phyloP scores from a whole-genome alignment of 1,140 invertebrate species.

The Thalassaphorura encarpata region DNA sequence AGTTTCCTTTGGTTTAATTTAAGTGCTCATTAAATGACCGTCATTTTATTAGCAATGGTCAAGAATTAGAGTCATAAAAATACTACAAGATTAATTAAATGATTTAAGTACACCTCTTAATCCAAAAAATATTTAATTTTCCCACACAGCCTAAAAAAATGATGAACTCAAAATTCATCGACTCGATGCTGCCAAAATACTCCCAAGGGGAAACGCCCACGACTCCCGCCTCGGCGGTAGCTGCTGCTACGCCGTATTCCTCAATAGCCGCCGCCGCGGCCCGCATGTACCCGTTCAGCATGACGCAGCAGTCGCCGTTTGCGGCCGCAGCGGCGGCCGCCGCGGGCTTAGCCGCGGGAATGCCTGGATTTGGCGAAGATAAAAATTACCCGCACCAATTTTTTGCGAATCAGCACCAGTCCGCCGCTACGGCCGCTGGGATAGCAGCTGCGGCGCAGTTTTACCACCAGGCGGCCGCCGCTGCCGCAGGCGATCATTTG shows the following conservation, averaged over 20 bases:
- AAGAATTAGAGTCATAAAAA: too few relatives aligned
- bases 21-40: too few relatives aligned
- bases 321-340: constrained; percentile 51
- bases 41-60: too few relatives aligned
- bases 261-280: constrained; percentile 42
- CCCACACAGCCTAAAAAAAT: too few relatives aligned
- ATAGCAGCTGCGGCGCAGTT: constrained; percentile 66
- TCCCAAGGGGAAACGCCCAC: constrained; percentile 55
- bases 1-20: too few relatives aligned
- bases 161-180: constrained; percentile 94
- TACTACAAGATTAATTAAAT: too few relatives aligned
- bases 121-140: too few relatives aligned
- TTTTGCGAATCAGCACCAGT: constrained; percentile 38
- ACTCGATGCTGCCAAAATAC: constrained; percentile 94
- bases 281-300: constrained; percentile 58
- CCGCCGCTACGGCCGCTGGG: constrained; percentile 61
- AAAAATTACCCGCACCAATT: constrained; percentile 47
- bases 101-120: too few relatives aligned
- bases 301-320: constrained; percentile 56
- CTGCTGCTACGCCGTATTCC: constrained; percentile 26
- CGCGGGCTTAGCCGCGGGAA: constrained; percentile 34
- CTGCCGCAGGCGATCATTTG: constrained; percentile 44
- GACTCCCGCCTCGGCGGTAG: constrained; percentile 5
- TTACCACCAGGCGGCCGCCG: constrained; percentile 63
- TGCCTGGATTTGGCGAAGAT: constrained; percentile 43